Evolutionary conservation across 2,888 invertebrate species (phyloP).

Genomic region (Bellardia bayeri): DNA sequence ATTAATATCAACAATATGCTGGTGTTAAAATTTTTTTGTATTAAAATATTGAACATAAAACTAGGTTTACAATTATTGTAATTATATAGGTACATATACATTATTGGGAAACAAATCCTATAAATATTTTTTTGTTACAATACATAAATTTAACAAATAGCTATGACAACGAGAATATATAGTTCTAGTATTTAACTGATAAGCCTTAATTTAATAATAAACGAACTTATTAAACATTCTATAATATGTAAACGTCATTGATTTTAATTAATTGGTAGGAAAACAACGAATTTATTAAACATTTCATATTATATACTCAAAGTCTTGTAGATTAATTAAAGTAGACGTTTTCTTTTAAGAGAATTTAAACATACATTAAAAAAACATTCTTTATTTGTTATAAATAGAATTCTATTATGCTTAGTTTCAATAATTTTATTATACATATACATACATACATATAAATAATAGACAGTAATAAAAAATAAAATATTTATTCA

Average conservation of each 20-base stretch:
- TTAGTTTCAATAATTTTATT: not conserved
- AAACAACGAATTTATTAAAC: conserved; percentile 64
- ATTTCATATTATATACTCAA: conserved; percentile 10
- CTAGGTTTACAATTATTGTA: too few species aligned
- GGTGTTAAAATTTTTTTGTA: not conserved
- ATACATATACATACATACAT: not conserved
- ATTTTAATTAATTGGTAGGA: conserved; percentile 35
- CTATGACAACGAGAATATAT: conserved; percentile 6
- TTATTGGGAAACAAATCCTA: not conserved
- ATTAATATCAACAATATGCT: not conserved
- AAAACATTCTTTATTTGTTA: conserved; percentile 31
- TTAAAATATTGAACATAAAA: not conserved
- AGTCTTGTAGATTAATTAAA: conserved; percentile 1
- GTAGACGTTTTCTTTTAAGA: not conserved
- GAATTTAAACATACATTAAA: not conserved
- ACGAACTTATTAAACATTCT: conserved; percentile 32
- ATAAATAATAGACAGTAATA: conserved; percentile 16
- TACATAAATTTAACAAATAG: conserved; percentile 7
- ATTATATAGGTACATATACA: too few species aligned
- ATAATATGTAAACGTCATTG: conserved; percentile 19
- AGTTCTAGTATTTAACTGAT: conserved; percentile 35
- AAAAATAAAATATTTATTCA: conserved; percentile 12
- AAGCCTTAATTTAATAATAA: conserved; percentile 34
- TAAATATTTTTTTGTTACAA: not conserved
- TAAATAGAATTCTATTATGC: conserved; percentile 15